A percentile compares a stretch with the other conserved stretches of the same genome.
Evolutionary conservation across 2,888 invertebrate genomes (phyloP).

Genomic region (Brachyopa scutellaris): DNA sequence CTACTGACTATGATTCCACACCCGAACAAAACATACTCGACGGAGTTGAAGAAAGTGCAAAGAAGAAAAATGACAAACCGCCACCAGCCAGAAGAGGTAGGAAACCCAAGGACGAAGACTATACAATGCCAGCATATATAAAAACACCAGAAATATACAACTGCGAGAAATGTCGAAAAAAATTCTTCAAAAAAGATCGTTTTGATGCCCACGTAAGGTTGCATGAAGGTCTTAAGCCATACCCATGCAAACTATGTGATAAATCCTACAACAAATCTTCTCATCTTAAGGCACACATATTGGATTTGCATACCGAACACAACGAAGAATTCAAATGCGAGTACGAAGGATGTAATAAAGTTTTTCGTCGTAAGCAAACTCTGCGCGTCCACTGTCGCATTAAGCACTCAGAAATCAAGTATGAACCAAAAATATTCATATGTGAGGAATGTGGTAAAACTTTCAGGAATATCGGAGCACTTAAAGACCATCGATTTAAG

Average conservation of each 20-base stretch:
- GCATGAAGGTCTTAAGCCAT: slow-evolving; percentile 69
- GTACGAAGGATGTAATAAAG: slow-evolving; percentile 76
- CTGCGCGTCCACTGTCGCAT: slow-evolving; percentile 79
- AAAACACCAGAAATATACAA: slow-evolving; percentile 66
- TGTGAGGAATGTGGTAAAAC: slow-evolving; percentile 80
- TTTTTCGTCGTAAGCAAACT: slow-evolving; percentile 79
- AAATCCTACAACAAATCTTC: slow-evolving; percentile 66
- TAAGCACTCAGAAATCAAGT: slow-evolving; percentile 76
- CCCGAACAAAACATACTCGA: slow-evolving; percentile 57
- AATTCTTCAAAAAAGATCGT: slow-evolving; percentile 68
- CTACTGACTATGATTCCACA: slow-evolving; percentile 50
- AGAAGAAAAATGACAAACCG: slow-evolving; percentile 33
- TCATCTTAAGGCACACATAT: slow-evolving; percentile 68
- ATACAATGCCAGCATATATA: slow-evolving; percentile 50
- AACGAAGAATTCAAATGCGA: slow-evolving; percentile 74
- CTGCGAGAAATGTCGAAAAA: slow-evolving; percentile 71
- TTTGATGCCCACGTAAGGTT: slow-evolving; percentile 47
- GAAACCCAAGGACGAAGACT: slow-evolving; percentile 58
- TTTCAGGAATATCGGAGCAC: slow-evolving; percentile 79
- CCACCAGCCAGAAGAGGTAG: slow-evolving; percentile 39
- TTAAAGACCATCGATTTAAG: slow-evolving; percentile 77
- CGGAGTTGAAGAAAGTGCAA: slow-evolving; percentile 48
- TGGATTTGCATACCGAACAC: slow-evolving; percentile 67
- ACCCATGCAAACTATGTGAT: slow-evolving; percentile 70
- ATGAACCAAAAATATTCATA: slow-evolving; percentile 74